These are phyloP conservation scores for Parazoanthus swiftii DNA, from an alignment of 92 coral and sea anemone genomes.

Conservation along the genomic window DNA sequence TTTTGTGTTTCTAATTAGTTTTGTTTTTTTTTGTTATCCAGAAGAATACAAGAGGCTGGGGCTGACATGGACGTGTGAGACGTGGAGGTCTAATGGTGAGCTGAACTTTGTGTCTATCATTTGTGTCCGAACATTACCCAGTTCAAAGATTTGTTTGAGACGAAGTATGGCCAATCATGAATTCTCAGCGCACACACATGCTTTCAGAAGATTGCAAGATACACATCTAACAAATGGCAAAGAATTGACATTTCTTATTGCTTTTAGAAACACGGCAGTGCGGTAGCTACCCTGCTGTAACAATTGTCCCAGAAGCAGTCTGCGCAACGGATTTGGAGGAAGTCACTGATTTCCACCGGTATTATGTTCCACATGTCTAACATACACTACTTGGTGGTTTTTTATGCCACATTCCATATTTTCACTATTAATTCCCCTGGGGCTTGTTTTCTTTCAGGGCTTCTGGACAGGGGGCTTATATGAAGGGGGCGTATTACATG, in stretches of 20 bases:
- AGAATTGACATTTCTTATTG: not conserved
- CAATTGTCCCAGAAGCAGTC: constrained; percentile 71
- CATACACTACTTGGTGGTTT: too few species aligned
- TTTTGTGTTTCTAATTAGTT: too few species aligned
- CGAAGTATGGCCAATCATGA: too few species aligned
- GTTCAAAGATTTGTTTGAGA: not conserved
- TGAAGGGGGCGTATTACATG: too few species aligned
- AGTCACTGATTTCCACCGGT: constrained; percentile 82
- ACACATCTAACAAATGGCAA: not conserved
- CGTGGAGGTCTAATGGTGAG: constrained; percentile 29
- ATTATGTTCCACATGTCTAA: not conserved
- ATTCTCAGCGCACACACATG: not conserved
- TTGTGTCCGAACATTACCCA: not conserved
- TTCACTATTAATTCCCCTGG: too few species aligned
- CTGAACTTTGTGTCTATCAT: not conserved
- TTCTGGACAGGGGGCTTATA: too few species aligned
- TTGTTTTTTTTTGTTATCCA: not conserved
- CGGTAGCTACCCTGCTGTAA: constrained; percentile 62
- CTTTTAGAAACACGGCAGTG: constrained; percentile 20
- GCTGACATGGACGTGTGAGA: not conserved
- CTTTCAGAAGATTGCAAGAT: not conserved
- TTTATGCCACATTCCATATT: too few species aligned
- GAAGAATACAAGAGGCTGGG: constrained; percentile 31
- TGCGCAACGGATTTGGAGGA: constrained; percentile 56
- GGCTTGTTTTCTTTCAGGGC: too few species aligned